Base-by-base conservation (phyloP, 2,113 vertebrate genomes). In the Bucco capensis region DNA sequence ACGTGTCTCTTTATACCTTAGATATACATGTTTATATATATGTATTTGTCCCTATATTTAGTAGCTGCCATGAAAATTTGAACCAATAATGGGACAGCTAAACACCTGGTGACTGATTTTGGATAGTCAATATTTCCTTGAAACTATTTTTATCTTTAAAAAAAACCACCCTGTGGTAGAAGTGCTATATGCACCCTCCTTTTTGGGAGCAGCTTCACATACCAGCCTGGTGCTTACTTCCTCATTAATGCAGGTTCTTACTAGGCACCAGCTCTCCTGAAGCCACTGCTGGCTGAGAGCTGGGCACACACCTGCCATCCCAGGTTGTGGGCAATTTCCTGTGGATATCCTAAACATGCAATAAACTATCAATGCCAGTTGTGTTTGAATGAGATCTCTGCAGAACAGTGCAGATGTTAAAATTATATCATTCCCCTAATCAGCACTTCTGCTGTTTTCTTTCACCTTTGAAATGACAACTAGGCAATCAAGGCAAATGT, bases 271-370 rank as follows among this genome's bases (percentile, higher is more conserved):
- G 38, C 25, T 37, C 50, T 73, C 30, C 53, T 4, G 8, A 37
- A 51, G 24, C 14, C 4, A 1, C 78, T 84, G 73, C 38, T 70
- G 44, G 12, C 19, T 31, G 18, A 62, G 42, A 46, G 19, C 47
- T 67, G 65, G 70, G 57, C 30, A 24, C 0, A 2, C 31, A 4
- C 19, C 38, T 4, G 1, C 50, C 6, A 3, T 38, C 47, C 31
- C 56, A 22, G 24, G 24, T 67, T 44, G 17, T 3, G 4, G 57
- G 53, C 19, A 37, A 44, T 17, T 82, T 33, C 56, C 46, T 24
- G 21, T 1, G 46, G 27, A 8, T 28, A 56, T 22, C 60, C 50
- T 58, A 57, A 57, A 60, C 6, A 13, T 4, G 22, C 0, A 0
- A 51, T 25, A 72, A 83, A 67, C 38, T 40, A 70, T 21, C 65